Evolutionary conservation across 2,797 vertebrate species (phyloP), one percentile per base, ranked within the genome.

Genomic region (Urocyon cinereoargenteus): DNA sequence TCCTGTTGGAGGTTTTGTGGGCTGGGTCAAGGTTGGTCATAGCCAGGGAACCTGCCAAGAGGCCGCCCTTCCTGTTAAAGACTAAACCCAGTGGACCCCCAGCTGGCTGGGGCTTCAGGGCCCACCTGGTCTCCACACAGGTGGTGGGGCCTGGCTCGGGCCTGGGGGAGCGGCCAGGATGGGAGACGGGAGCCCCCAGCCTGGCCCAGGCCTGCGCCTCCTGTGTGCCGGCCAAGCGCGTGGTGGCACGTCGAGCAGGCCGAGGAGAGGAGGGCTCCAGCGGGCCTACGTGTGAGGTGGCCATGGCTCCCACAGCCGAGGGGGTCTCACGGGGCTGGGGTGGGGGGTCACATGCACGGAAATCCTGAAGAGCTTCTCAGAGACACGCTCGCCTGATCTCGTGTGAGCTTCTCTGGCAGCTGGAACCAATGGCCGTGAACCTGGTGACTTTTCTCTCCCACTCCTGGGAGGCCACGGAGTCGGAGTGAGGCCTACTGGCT

Each of bases 351-450:
- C 3, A 24, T 16, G 49, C 49, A 19, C 45, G 4, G 53, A 72
- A 36, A 26, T 7, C 14, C 2, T 1, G 2, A 26, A 19, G n/a
- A 5, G 19, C 2, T 2, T 57, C 51, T 21, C 34, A 66, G 59
- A 66, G 53, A 36, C 59, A 14, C 2, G 10, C 12, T 68, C 19
- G 1, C 19, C 31, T 28, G 16, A 15, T 34, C 40, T 31, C 0
- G 4, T 6, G 19, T 10, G 45, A 5, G 10, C 2, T 3, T 57
- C 61, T 34, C 26, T 2, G 5, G 51, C 72, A 49, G 72, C 53
- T 34, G n/a, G 3, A 36, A 18, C 14, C 1, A 19, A 2, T 10
- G 73, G 10, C 61, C 0, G 2, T 55, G 6, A 55, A 16, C 22
- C 53, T 16, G 28, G 49, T 55, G 61, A 57, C n/a, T n/a, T 55